Evolutionary conservation across 2,797 vertebrate genomes (phyloP), one percentile per base, ranked within the genome.

Genomic region (Cryptoblepharus egeriae): DNA sequence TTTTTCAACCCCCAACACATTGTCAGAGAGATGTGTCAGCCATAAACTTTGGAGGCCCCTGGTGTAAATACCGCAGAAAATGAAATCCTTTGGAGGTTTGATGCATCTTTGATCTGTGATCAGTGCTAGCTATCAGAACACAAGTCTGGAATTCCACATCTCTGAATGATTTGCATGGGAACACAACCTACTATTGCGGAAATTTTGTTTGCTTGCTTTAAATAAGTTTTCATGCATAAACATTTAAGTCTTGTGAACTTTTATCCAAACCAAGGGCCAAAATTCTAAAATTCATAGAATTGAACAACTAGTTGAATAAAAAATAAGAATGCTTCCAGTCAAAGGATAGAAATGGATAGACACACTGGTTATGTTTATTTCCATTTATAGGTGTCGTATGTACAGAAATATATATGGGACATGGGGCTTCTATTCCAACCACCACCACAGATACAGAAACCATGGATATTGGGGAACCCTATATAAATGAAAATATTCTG

Each of bases 351-450:
- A 86, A 45, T 61, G 60, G 42, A 88, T 37, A 88, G 70, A 70
- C 64, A 85, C 24, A 75, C 84, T 75, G 64, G 45, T 10, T 49
- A 83, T 85, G 64, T 87, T 91, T 92, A 75, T 93, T 94, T 93
- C 86, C 84, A 90, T 85, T 86, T 84, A 86, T 68, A 88, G 39
- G 39, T 42, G 39, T 42, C 39, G 4, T 9, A 4, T n/a, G n/a
- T n/a, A n/a, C n/a, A n/a, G n/a, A n/a, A n/a, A n/a, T 42, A 42
- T 42, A 42, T 42, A 4, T 42, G 39, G 4, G 39, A 9, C 39
- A 42, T 4, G n/a, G n/a, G n/a, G n/a, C n/a, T 42, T 42, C 39
- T 9, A 42, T 42, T 42, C 39, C 39, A 42, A 9, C 39, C 39
- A 4, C 39, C 39, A 4, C 9, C 9, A 9, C 39, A 42, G 39